phyloP scores from a whole-genome alignment of 2,113 vertebrate genomes.

The Centropristis striata region DNA sequence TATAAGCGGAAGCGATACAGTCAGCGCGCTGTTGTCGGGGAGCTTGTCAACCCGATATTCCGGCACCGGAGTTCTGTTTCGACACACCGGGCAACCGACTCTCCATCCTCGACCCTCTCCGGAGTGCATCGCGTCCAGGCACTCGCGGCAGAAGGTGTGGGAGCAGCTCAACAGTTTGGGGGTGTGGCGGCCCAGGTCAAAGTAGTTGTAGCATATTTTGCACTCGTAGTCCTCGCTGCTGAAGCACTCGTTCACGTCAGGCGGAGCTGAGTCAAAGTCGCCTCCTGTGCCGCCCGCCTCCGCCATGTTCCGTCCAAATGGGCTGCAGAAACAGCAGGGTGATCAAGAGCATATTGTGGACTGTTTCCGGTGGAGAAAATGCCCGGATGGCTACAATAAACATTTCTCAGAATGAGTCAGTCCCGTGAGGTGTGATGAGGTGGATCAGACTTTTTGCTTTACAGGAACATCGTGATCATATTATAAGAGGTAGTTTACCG shows the following conservation, averaged over 20 bases:
- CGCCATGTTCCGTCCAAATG: slow-evolving; percentile 78
- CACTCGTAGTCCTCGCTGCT: slow-evolving; percentile 87
- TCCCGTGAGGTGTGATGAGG: neutral
- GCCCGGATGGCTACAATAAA: too few relatives aligned
- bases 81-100: slow-evolving; percentile 88
- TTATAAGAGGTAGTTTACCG: slow-evolving; percentile 18
- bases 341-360: neutral
- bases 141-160: slow-evolving; percentile 90
- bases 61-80: slow-evolving; percentile 87
- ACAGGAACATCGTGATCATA: neutral
- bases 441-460: slow-evolving; percentile 8
- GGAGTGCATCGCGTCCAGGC: slow-evolving; percentile 85
- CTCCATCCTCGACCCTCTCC: slow-evolving; percentile 68
- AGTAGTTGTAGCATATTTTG: slow-evolving; percentile 90
- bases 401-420: neutral
- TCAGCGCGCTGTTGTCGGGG: slow-evolving; percentile 84
- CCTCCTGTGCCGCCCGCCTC: slow-evolving; percentile 63
- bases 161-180: slow-evolving; percentile 88
- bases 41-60: slow-evolving; percentile 83
- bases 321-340: neutral
- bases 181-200: slow-evolving; percentile 84
- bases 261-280: neutral
- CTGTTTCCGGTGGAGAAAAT: neutral
- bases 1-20: slow-evolving; percentile 72
- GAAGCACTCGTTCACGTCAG: neutral